Conservation (phyloP, 2,888 invertebrate species). For the Dolichopus griseipennis region DNA sequence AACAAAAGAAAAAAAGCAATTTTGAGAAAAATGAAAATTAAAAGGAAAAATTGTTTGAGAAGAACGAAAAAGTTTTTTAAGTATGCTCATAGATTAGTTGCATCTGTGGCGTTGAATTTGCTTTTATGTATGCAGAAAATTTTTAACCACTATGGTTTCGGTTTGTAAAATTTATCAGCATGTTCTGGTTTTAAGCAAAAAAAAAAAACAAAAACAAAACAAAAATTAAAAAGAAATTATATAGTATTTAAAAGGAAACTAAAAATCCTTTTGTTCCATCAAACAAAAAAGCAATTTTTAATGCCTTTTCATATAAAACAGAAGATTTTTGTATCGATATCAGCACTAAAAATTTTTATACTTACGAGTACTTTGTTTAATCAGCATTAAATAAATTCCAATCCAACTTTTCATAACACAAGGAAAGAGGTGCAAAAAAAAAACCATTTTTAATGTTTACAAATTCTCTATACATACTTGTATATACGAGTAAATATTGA, state of each 20-base stretch:
- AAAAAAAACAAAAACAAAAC: background rate
- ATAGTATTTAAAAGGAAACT: background rate
- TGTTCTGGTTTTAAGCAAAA: background rate
- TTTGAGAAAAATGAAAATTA: background rate
- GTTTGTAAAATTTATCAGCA: background rate
- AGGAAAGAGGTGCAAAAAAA: too few relatives aligned
- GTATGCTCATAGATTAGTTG: conserved; percentile 6
- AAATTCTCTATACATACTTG: too few relatives aligned
- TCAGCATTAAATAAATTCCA: background rate
- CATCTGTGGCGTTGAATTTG: conserved; percentile 1
- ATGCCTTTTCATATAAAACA: background rate
- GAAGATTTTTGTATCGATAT: background rate
- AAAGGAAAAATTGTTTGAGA: background rate
- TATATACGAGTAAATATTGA: too few relatives aligned
- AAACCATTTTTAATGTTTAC: too few relatives aligned
- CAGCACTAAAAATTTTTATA: background rate
- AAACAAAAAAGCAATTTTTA: background rate
- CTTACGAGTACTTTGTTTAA: conserved; percentile 3
- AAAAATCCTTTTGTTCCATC: conserved; percentile 1
- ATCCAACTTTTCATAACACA: too few relatives aligned
- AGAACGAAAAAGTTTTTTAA: background rate
- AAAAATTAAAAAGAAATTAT: too few relatives aligned
- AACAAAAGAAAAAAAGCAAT: background rate
- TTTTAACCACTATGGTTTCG: conserved; percentile 3
- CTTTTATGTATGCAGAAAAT: conserved; percentile 6